These are phyloP conservation scores for Cyclophora punctaria DNA, from an alignment of 2,888 invertebrate species.

Conservation along the genomic window DNA sequence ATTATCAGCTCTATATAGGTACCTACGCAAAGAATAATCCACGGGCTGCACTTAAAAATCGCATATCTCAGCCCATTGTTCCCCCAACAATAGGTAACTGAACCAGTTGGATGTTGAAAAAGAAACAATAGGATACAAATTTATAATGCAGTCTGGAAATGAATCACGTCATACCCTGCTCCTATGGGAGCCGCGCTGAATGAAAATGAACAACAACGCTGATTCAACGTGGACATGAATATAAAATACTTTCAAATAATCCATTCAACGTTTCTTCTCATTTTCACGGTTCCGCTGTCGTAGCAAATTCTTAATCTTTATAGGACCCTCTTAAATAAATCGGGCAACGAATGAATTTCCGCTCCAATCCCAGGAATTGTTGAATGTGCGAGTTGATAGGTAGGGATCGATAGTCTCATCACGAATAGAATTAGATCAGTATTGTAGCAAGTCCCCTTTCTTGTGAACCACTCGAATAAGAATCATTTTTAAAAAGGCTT, in stretches of 20 bases:
- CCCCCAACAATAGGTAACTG: constrained; percentile 59
- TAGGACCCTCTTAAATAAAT: constrained; percentile 25
- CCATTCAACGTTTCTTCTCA: constrained; percentile 10
- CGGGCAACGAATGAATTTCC: constrained; percentile 20
- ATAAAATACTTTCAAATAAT: constrained; percentile 19
- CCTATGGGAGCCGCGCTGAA: constrained; percentile 51
- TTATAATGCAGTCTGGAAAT: constrained; percentile 68
- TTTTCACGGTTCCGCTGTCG: constrained; percentile 16
- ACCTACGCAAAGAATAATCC: constrained; percentile 14
- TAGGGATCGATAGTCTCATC: constrained; percentile 9
- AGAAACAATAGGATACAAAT: constrained; percentile 68
- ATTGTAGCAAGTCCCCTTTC: constrained; percentile 11
- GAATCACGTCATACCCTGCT: constrained; percentile 59
- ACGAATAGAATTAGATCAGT: constrained; percentile 14
- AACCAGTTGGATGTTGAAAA: constrained; percentile 55
- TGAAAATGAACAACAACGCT: constrained; percentile 56
- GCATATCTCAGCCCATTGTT: constrained; percentile 59
- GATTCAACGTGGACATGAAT: constrained; percentile 24
- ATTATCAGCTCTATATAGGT: too few species aligned
- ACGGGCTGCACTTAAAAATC: constrained; percentile 46
- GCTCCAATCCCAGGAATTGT: constrained; percentile 20
- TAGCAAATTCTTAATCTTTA: constrained; percentile 25
- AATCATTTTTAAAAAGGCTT: neutral
- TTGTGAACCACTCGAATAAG: constrained; percentile 3
- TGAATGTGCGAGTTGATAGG: constrained; percentile 19